Conservation (phyloP, 2,888 invertebrate species). For the Chrysotoxum bicinctum region DNA sequence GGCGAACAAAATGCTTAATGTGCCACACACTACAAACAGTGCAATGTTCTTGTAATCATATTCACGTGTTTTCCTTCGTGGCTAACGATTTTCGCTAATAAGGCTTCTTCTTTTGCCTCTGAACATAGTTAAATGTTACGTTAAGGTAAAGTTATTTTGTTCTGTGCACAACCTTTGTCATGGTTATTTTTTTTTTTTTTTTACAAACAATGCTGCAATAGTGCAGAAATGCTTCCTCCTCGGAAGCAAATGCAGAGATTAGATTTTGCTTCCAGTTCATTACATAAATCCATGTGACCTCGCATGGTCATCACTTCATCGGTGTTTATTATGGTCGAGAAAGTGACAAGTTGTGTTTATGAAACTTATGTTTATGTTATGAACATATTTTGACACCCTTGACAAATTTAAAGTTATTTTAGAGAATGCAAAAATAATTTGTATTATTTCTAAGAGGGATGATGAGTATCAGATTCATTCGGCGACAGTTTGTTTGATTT, state of each 20-base stretch:
- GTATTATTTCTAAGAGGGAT: background rate
- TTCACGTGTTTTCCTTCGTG: constrained; percentile 59
- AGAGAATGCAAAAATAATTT: background rate
- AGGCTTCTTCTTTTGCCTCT: constrained; percentile 45
- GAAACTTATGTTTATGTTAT: background rate
- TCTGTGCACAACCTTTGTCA: background rate
- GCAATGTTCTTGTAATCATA: constrained; percentile 69
- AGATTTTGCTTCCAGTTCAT: constrained; percentile 38
- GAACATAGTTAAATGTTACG: constrained; percentile 23
- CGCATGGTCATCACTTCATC: background rate
- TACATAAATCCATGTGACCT: constrained; percentile 46
- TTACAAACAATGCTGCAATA: constrained; percentile 23
- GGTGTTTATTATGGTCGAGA: constrained; percentile 22
- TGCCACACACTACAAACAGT: constrained; percentile 22
- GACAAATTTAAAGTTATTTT: background rate
- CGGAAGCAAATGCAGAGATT: constrained; percentile 52
- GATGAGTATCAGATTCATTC: background rate
- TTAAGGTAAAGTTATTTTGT: constrained; percentile 19
- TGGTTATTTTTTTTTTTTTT: background rate
- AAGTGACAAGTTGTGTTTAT: constrained; percentile 22
- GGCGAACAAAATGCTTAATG: constrained; percentile 10
- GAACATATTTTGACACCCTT: background rate
- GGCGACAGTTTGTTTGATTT: constrained; percentile 11
- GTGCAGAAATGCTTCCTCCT: constrained; percentile 41
- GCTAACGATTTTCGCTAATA: constrained; percentile 45